phyloP scores from a whole-genome alignment of 2,888 invertebrate species.

The Morpho deidamia region DNA sequence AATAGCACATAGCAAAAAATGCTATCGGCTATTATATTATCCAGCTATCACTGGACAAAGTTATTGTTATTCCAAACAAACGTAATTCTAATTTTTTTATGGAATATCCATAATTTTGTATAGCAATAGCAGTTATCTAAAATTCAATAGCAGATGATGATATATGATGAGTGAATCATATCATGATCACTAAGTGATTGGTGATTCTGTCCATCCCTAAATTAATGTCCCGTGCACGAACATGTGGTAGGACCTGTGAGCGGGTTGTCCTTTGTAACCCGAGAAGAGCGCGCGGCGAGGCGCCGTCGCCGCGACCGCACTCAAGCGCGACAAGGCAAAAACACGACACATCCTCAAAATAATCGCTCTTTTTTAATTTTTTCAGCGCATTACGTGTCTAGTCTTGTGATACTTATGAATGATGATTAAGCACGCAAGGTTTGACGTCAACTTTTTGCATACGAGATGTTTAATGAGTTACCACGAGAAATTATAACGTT shows the following conservation, averaged over 20 bases:
- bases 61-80: too few species aligned
- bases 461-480: neutral
- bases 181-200: too few species aligned
- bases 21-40: too few species aligned
- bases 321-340: conserved; percentile 49
- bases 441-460: conserved; percentile 12
- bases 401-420: conserved; percentile 28
- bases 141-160: too few species aligned
- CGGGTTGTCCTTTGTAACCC: conserved; percentile 47
- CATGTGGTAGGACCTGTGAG: conserved; percentile 27
- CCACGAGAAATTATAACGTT: too few species aligned
- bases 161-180: too few species aligned
- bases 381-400: conserved; percentile 23
- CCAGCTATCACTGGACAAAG: too few species aligned
- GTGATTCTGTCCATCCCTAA: too few species aligned
- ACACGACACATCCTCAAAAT: conserved; percentile 48
- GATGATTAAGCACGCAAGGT: conserved; percentile 29
- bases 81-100: too few species aligned
- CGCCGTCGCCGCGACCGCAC: conserved; percentile 40
- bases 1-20: too few species aligned
- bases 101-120: too few species aligned
- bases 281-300: conserved; percentile 35
- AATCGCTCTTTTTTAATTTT: conserved; percentile 31
- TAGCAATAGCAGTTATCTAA: too few species aligned
- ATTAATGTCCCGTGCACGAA: neutral